Base-by-base conservation (phyloP, 2,888 invertebrate genomes). In the Brenthis ino region DNA sequence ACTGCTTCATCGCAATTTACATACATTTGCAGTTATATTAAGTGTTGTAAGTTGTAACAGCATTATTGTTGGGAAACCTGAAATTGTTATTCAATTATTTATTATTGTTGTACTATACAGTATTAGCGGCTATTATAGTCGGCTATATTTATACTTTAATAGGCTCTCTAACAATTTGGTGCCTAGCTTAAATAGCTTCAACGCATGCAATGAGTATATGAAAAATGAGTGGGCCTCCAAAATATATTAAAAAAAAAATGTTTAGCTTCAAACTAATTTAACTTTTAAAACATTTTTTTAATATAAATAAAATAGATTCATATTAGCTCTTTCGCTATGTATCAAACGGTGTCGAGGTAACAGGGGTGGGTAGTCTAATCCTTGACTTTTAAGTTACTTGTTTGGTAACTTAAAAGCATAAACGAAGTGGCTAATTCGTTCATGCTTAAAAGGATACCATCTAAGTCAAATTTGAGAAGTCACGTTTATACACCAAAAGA, bases 121-220 rank as follows among this genome's bases (percentile, higher is more conserved):
- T 37, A 63, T 63, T 63, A 63, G 53, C 43, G 37, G 63, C n/a
- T 54, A 54, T 43, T 63, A 63, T 53, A 20, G 51, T 53, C 33
- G 14, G 28, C 24, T 50, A 53, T 54, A 54, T 63, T 63, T 63
- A 63, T n/a, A 51, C 14, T 53, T 14, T 53, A 63, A 53, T 61
- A 61, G 37, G 33, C 14, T 14, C 53, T 56, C 33, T 33, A 80
- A 79, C 79, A 78, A 82, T 82, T 61, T 56, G 57, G 56, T 57
- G 53, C n/a, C 28, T 37, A 28, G 6, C 33, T 48, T 20, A 20
- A 20, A 60, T 60, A n/a, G 28, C 28, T 12, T 50, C 24, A 3
- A 28, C 60, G 28, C 50, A 60, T 60, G 60, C 60, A n/a, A 33
- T n/a, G 60, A 2, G n/a, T n/a, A 43, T 60, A n/a, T 28, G 50